These are phyloP conservation scores for Betta splendens DNA, from an alignment of 2,797 vertebrate genomes.

Conservation along the genomic window DNA sequence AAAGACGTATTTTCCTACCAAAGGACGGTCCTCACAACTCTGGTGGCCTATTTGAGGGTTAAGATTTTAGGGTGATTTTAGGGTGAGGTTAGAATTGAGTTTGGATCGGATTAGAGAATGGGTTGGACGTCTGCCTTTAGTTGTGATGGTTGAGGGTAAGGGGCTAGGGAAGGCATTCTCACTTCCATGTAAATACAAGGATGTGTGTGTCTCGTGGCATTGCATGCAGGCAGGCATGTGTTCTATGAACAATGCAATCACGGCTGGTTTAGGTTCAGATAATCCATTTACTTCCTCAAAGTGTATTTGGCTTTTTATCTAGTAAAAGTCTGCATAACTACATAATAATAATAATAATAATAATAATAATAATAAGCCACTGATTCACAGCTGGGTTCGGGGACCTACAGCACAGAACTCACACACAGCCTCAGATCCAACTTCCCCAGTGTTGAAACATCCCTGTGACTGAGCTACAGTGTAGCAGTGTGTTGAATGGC, in stretches of 20 bases:
- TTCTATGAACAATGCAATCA: constrained; percentile 52
- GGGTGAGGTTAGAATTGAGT: too few species aligned
- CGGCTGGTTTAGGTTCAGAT: constrained; percentile 56
- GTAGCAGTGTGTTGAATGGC: constrained; percentile 26
- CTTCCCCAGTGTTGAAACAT: constrained; percentile 56
- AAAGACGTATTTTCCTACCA: too few species aligned
- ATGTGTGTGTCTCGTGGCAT: constrained; percentile 51
- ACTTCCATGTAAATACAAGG: too few species aligned
- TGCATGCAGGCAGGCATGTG: constrained; percentile 41
- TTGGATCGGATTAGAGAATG: too few species aligned
- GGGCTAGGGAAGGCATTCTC: too few species aligned
- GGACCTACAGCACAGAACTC: constrained; percentile 62
- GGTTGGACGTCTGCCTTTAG: too few species aligned
- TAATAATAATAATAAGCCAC: too few species aligned
- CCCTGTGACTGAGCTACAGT: constrained; percentile 43
- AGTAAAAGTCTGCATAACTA: constrained; percentile 59
- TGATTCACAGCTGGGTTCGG: constrained; percentile 58
- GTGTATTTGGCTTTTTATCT: constrained; percentile 71
- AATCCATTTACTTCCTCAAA: constrained; percentile 45
- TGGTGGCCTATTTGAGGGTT: too few species aligned
- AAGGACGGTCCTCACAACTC: too few species aligned
- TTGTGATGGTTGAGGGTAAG: too few species aligned
- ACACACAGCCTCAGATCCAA: constrained; percentile 48
- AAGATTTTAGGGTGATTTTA: too few species aligned
- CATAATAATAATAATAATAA: too few species aligned